Evolutionary conservation across 2,888 invertebrate species (phyloP).

Genomic region (Rhingia campestris): DNA sequence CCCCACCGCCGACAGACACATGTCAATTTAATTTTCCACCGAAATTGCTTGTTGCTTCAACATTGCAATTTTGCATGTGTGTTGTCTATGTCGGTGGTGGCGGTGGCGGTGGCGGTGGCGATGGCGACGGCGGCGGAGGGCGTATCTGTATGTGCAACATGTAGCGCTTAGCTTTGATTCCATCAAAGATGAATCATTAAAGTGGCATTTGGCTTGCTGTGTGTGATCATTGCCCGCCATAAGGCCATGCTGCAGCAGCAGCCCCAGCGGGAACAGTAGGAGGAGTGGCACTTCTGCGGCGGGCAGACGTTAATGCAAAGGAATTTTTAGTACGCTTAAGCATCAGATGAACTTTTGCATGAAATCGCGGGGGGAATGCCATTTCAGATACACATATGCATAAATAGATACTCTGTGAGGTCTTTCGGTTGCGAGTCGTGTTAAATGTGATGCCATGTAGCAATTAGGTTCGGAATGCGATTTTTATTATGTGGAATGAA

Average conservation of each 20-base stretch:
- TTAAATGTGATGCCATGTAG: constrained; percentile 47
- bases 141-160: constrained; percentile 17
- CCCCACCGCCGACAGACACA: constrained; percentile 13
- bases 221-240: constrained; percentile 1
- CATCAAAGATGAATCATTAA: constrained; percentile 51
- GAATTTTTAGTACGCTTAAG: constrained; percentile 52
- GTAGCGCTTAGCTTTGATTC: constrained; percentile 22
- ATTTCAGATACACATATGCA: neutral
- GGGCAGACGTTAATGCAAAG: constrained; percentile 47
- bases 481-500: constrained; percentile 54
- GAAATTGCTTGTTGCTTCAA: constrained; percentile 48
- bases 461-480: constrained; percentile 60
- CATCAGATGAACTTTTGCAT: constrained; percentile 46
- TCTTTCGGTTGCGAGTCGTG: neutral
- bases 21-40: constrained; percentile 31
- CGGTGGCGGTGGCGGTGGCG: too few species aligned
- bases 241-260: too few species aligned
- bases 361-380: neutral
- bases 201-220: constrained; percentile 46
- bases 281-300: constrained; percentile 50
- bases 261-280: constrained; percentile 7
- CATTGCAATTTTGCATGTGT: constrained; percentile 3
- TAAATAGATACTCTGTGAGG: neutral
- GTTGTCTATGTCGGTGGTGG: too few species aligned
- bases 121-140: too few species aligned